A percentile compares a stretch with the other conserved stretches of the same genome.
Conservation (phyloP, 2,113 vertebrate species). For the Siphamia tubifer region DNA sequence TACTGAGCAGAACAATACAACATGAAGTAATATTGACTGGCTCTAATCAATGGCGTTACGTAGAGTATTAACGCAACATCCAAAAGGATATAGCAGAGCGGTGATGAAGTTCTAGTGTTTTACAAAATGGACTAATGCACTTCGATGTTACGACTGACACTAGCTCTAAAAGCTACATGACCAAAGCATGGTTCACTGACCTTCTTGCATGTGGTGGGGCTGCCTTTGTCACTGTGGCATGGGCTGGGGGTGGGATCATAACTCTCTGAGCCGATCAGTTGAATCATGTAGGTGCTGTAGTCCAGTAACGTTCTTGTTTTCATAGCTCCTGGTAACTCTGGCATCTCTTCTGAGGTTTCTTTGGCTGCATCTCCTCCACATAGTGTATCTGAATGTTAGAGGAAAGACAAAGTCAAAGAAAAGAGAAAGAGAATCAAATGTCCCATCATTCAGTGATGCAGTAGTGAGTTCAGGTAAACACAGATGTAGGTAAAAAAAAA, state of each 20-base stretch:
- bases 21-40: conserved; percentile 9
- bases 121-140: neutral
- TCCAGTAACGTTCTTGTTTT: conserved; percentile 79
- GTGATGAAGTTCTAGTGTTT: neutral
- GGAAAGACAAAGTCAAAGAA: neutral
- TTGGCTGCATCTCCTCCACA: conserved; percentile 54
- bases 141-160: neutral
- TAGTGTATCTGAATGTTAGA: conserved; percentile 24
- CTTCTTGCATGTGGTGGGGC: conserved; percentile 62
- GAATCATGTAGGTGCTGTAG: conserved; percentile 82
- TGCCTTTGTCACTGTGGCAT: conserved; percentile 57
- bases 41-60: conserved; percentile 2
- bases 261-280: conserved; percentile 51
- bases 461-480: too few species aligned
- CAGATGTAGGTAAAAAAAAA: too few species aligned
- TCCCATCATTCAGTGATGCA: neutral
- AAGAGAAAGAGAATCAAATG: neutral
- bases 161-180: neutral
- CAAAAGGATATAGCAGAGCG: neutral
- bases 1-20: neutral
- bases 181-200: conserved; percentile 26
- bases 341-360: conserved; percentile 75
- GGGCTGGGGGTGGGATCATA: conserved; percentile 63
- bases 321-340: conserved; percentile 44
- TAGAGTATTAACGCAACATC: neutral